These are phyloP conservation scores for Pyrgilauda ruficollis DNA, from an alignment of 2,113 vertebrate species.

Conservation along the genomic window DNA sequence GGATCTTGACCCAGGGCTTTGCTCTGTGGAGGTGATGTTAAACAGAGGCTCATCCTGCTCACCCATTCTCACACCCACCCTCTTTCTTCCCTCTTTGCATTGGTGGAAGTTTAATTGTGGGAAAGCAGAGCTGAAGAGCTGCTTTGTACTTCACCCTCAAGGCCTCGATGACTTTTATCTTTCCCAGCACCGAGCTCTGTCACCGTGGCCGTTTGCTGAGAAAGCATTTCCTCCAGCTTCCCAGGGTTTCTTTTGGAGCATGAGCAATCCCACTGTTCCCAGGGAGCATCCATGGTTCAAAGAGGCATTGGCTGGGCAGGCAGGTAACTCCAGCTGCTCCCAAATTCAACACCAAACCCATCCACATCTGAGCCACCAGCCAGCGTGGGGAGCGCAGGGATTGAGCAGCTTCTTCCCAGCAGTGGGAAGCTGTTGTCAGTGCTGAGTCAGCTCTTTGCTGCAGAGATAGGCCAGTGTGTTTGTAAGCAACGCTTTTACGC, in stretches of 20 bases:
- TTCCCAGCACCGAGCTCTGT: neutral
- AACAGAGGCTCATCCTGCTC: neutral
- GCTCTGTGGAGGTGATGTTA: neutral
- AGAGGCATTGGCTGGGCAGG: neutral
- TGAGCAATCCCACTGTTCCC: neutral
- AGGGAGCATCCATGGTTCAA: neutral
- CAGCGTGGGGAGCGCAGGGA: accelerated
- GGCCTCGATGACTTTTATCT: slow-evolving; percentile 35
- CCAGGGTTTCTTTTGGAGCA: neutral
- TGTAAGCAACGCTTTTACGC: neutral
- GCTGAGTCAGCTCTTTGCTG: neutral
- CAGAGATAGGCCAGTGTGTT: neutral
- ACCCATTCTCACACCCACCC: neutral
- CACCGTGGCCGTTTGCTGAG: neutral
- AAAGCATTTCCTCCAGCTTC: neutral
- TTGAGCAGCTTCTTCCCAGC: neutral
- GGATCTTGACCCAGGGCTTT: neutral
- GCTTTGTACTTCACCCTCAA: slow-evolving; percentile 43
- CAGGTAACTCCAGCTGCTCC: neutral
- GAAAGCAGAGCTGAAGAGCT: neutral
- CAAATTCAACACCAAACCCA: neutral
- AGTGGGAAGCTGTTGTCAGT: neutral
- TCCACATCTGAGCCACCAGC: accelerated
- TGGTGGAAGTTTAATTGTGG: neutral
- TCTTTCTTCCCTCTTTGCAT: neutral